Percentiles rank a stretch among this genome's conserved stretches.
Evolutionary conservation across 2,113 vertebrate genomes (phyloP).

Genomic region (Uria aalge): DNA sequence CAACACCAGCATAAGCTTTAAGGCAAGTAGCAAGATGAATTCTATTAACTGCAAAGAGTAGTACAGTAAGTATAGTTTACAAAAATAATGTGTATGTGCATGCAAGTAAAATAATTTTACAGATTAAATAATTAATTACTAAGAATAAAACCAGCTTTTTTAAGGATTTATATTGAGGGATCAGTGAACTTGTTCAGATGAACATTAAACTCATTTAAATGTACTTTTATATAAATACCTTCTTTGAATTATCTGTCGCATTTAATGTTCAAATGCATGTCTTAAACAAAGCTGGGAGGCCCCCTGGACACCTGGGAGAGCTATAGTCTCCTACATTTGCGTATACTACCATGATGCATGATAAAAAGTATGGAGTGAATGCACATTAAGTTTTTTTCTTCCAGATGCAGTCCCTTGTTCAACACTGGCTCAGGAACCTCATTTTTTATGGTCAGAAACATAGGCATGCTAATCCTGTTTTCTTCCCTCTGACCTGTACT

Average conservation of each 20-base stretch:
- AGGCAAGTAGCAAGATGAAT: not conserved
- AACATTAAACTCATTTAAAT: not conserved
- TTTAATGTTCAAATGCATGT: not conserved
- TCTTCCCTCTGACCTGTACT: not conserved
- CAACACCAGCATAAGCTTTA: not conserved
- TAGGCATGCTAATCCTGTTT: not conserved
- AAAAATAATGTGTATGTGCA: not conserved
- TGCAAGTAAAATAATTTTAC: not conserved
- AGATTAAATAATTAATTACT: not conserved
- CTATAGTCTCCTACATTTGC: not conserved
- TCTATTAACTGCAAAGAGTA: not conserved
- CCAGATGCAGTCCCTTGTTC: not conserved
- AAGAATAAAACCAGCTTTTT: not conserved
- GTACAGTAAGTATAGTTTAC: not conserved
- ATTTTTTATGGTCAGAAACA: not conserved
- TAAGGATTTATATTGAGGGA: not conserved
- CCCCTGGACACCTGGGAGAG: not conserved
- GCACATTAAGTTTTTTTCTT: not conserved
- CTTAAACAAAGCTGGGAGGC: not conserved
- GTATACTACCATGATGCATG: not conserved
- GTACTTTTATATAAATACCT: not conserved
- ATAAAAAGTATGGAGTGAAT: not conserved
- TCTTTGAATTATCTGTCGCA: not conserved
- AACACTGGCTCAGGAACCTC: not conserved
- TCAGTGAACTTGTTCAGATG: not conserved